Conservation (phyloP, 1,140 invertebrate species). For the Atta colombica region DNA sequence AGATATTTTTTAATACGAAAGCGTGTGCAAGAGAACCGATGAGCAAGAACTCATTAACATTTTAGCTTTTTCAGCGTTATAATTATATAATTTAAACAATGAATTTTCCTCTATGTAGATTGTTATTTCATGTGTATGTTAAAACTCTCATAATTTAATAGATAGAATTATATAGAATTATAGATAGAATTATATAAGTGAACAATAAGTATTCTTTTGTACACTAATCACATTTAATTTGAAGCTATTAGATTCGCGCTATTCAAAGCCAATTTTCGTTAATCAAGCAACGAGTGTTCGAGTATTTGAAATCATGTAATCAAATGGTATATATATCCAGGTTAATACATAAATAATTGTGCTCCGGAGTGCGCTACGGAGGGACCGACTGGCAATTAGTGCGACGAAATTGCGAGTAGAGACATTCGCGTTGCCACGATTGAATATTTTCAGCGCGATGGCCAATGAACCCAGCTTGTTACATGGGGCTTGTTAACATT, state of each 20-base stretch:
- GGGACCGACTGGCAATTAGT: conserved; percentile 36
- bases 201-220: conserved; percentile 1
- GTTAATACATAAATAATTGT: conserved; percentile 53
- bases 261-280: conserved; percentile 21
- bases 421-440: conserved; percentile 33
- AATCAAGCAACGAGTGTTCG: background rate
- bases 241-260: background rate
- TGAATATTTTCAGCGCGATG: conserved; percentile 45
- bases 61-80: background rate
- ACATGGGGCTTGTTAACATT: conserved; percentile 55
- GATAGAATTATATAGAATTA: background rate
- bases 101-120: background rate
- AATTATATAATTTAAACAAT: conserved; percentile 29
- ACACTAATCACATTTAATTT: background rate
- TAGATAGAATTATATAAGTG: background rate
- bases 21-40: background rate
- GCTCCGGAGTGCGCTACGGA: conserved; percentile 12
- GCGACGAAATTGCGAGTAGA: conserved; percentile 19
- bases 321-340: conserved; percentile 8
- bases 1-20: background rate
- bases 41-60: conserved; percentile 14
- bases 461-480: conserved; percentile 43
- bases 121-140: background rate
- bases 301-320: conserved; percentile 51
- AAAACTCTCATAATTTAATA: conserved; percentile 29